Evolutionary conservation across 2,888 invertebrate species (phyloP), one percentile per base, ranked within the genome.

Genomic region (Lucinisca nassula): DNA sequence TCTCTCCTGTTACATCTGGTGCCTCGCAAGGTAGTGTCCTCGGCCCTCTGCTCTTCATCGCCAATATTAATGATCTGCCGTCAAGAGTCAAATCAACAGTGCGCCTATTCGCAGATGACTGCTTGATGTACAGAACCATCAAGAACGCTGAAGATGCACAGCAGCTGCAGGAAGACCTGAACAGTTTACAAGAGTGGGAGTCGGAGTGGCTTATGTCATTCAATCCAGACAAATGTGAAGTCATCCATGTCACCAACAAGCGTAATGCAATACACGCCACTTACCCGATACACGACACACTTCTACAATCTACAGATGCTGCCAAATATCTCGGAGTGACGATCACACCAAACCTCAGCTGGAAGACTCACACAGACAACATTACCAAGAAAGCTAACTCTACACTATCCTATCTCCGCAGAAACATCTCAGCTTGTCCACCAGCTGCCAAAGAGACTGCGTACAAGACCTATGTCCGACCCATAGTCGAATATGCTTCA

Each of bases 401-500:
- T 17, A 67, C 51, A 30, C 21, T 76, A 37, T 45, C 32, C 14
- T 82, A 75, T 10, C 37, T 76, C 35, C 14, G 49, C 24, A 24
- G 70, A 49, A 70, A 45, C 67, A 75, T 75, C 12, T 30, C 45
- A 61, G 58, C 70, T 10, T 40, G 67, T 27, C 61, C 75, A 17
- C 58, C 17, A 70, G n/a, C 27, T 10, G 76, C 49, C 32, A 82
- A 75, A 61, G 17, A 61, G 14, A 55, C 37, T 6, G 82, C 67
- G 17, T 82, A 38, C 30, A 74, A 58, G 35, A 67, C 76, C 10
- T 55, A 73, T 49, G 67, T 82, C 24, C 40, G 82, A 17, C 67
- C 70, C 10, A 40, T 58, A n/a, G 27, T 82, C 8, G 67, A 70
- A 40, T 75, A 82, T 17, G 55, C 67, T 27, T 78, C 78, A n/a